Percentiles rank a stretch among this genome's conserved stretches.
phyloP scores from a whole-genome alignment of 2,797 vertebrate genomes.

The Catharus ustulatus region DNA sequence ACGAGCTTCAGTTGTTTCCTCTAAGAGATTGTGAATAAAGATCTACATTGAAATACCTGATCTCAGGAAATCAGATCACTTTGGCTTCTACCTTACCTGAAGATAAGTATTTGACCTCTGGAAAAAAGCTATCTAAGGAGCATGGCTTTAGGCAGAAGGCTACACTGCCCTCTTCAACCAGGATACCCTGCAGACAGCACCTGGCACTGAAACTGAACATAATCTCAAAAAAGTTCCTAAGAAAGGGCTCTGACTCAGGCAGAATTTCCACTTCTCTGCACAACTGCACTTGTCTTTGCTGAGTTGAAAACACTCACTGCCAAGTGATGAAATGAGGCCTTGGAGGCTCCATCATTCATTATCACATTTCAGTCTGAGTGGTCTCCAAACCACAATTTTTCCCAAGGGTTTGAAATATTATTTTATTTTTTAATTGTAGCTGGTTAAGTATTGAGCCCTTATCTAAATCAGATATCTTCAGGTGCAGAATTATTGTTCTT shows the following conservation, averaged over 20 bases:
- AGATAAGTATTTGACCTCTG: not conserved
- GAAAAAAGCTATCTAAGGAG: not conserved
- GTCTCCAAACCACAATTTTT: conserved; percentile 35
- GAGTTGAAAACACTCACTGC: not conserved
- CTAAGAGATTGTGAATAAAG: not conserved
- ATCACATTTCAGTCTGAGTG: conserved; percentile 16
- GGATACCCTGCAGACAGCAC: not conserved
- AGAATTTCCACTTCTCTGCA: not conserved
- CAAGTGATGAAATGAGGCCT: not conserved
- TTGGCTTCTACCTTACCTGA: not conserved
- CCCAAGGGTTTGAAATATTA: not conserved
- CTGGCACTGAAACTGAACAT: not conserved
- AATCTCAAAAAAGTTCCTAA: not conserved
- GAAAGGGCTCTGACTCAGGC: not conserved
- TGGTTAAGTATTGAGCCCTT: not conserved
- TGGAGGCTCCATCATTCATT: conserved; percentile 3
- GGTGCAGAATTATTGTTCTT: not conserved
- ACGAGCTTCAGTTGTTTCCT: not conserved
- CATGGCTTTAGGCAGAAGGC: not conserved
- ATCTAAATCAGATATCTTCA: not conserved
- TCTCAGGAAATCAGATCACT: not conserved
- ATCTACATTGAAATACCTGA: not conserved
- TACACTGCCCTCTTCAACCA: not conserved
- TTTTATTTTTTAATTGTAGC: not conserved
- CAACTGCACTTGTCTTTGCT: not conserved